phyloP scores from a whole-genome alignment of 2,888 invertebrate genomes.

The Parelbella ahira region DNA sequence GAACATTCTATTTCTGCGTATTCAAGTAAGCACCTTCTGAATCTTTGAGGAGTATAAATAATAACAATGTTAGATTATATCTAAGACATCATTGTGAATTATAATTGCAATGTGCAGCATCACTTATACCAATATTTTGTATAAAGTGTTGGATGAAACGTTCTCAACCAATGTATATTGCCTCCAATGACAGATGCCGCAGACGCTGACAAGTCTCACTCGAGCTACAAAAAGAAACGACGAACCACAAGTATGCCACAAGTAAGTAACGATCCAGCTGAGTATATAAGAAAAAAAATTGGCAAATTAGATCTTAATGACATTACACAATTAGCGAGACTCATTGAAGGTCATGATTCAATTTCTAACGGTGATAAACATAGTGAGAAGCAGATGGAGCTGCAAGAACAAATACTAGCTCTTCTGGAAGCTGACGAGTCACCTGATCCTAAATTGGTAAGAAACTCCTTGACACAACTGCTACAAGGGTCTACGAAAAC shows the following conservation, averaged over 20 bases:
- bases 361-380: slow-evolving; percentile 35
- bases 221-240: slow-evolving; percentile 64
- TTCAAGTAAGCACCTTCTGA: too few relatives aligned
- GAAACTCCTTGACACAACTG: slow-evolving; percentile 53
- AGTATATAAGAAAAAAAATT: slow-evolving; percentile 62
- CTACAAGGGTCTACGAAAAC: slow-evolving; percentile 51
- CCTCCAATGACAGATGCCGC: too few relatives aligned
- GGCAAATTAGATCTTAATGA: slow-evolving; percentile 65
- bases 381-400: slow-evolving; percentile 49
- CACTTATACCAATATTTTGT: too few relatives aligned
- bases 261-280: slow-evolving; percentile 70
- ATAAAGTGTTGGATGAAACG: too few relatives aligned
- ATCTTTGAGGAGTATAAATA: too few relatives aligned
- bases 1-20: slow-evolving; percentile 52
- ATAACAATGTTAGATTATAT: too few relatives aligned
- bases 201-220: slow-evolving; percentile 67
- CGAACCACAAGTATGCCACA: slow-evolving; percentile 56
- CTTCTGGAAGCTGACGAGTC: slow-evolving; percentile 61
- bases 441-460: slow-evolving; percentile 50
- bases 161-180: too few relatives aligned
- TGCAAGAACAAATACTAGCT: slow-evolving; percentile 65
- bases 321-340: slow-evolving; percentile 59
- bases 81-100: too few relatives aligned
- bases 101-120: too few relatives aligned
- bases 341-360: slow-evolving; percentile 63